Base-by-base conservation (phyloP, 2,797 vertebrate genomes). In the Takifugu rubripes region DNA sequence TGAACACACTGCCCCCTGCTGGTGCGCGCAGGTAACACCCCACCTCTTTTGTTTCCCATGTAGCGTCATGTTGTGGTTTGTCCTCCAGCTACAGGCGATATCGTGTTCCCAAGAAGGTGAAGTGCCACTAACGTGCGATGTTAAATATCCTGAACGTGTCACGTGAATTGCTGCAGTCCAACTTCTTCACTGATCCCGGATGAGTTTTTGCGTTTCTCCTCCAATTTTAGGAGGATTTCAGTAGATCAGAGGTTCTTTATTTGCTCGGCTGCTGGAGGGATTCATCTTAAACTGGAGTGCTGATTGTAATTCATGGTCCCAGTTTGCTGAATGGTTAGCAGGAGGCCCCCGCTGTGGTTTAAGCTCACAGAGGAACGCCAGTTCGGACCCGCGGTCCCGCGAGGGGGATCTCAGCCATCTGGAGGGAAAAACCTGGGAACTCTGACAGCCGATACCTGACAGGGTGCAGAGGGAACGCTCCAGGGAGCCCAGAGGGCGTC, bases 1-100 rank as follows among this genome's bases (percentile, higher is more conserved):
- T 29, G 27, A 29, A 29, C 27, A 87, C 88, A 91, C 89, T 90
- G 88, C 88, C 88, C 84, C 84, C 85, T 87, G 81, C 83, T 85
- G 82, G 7, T 59, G 24, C 3, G 10, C 16, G 2, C 3, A 46
- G 6, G 44, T n/a, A 46, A 17, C 16, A 4, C 16, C 17, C 14
- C 15, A n/a, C 2, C n/a, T 27, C 11, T 55, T 59, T 57, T 61
- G 40, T 75, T 71, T 36, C 31, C 56, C 49, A 67, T 54, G 73
- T 78, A 71, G 81, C 80, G 74, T 77, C 61, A 50, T 66, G 65
- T 62, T 80, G 68, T 85, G 75, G 81, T 76, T 80, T 78, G 54
- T 78, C 65, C 50, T 81, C 64, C 71, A 71, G 74, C 67, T 74
- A 70, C 50, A 61, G 62, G 66, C 60, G 57, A 52, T 71, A 52